phyloP scores from a whole-genome alignment of 2,888 invertebrate species.

The Syrista parreyssii region DNA sequence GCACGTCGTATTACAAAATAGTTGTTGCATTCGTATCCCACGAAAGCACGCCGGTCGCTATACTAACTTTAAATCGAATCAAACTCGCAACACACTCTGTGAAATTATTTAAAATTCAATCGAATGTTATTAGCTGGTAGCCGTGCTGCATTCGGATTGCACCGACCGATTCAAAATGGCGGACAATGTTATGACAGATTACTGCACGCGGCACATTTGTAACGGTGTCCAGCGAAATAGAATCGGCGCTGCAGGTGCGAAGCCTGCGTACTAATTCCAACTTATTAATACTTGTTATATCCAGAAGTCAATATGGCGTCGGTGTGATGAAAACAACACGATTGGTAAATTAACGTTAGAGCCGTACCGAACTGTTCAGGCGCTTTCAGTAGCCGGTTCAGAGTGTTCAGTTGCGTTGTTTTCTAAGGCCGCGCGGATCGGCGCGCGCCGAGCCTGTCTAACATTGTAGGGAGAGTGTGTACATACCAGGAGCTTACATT shows the following conservation, averaged over 20 bases:
- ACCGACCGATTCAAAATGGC: conserved; percentile 17
- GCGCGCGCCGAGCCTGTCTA: conserved; percentile 42
- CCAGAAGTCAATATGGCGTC: conserved; percentile 46
- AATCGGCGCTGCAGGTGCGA: conserved; percentile 27
- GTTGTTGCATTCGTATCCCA: too few relatives aligned
- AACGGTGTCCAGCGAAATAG: conserved; percentile 10
- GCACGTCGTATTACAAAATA: too few relatives aligned
- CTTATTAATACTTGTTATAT: conserved; percentile 44
- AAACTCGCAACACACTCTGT: not conserved
- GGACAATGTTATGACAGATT: conserved; percentile 22
- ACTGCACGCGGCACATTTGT: conserved; percentile 22
- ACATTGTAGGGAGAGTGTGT: conserved; percentile 17
- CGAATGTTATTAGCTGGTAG: not conserved
- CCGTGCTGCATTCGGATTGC: conserved; percentile 5
- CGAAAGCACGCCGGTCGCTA: not conserved
- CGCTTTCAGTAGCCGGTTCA: conserved; percentile 52
- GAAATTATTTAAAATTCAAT: conserved; percentile 1
- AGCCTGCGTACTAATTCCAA: conserved; percentile 34
- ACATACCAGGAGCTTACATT: conserved; percentile 5
- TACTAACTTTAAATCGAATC: not conserved
- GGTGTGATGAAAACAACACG: conserved; percentile 26
- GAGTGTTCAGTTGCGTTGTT: conserved; percentile 54
- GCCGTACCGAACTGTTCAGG: conserved; percentile 47
- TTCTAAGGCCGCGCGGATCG: conserved; percentile 49
- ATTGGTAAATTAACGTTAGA: conserved; percentile 20